Base-by-base conservation (phyloP, 2,888 invertebrate species). In the Cryptocephalus moraei region DNA sequence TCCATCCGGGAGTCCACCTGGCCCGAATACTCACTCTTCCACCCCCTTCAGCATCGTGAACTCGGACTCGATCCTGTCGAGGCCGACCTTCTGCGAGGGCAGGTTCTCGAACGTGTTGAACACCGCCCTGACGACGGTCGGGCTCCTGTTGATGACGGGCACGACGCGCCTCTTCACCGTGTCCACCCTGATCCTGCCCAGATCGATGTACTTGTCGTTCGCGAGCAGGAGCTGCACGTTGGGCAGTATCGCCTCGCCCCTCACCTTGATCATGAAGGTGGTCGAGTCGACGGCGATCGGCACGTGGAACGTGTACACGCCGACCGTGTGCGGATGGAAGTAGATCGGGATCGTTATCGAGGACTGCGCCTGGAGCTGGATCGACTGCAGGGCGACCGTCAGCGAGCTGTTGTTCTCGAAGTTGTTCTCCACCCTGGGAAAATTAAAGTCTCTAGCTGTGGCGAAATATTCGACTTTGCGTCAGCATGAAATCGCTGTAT, bases 81-180 rank as follows among this genome's bases (percentile, higher is more conserved):
- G 11, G 12, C 11, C 12, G n/a, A n/a, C 12, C 6, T n/a, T 36
- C 36, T 12, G n/a, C 36, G 36, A 36, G 12, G 36, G 36, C n/a
- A 36, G 36, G 36, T 36, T 36, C 12, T 36, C 36, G 12, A n/a
- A 36, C n/a, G 12, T n/a, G 12, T 36, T 36, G 11, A 36, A 36
- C 3, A 11, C n/a, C 36, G 6, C 36, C n/a, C 6, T 36, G 4
- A 36, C n/a, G 3, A 12, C 12, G 12, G 75, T 73, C 56, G 74
- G 72, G 47, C 77, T 76, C 47, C 75, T 73, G 57, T 82, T 82
- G 58, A 77, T 68, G n/a, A 81, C 75, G 50, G 74, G 72, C 44
- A 82, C 73, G 46, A 72, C 72, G 45, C 74, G 75, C 12, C 12
- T 36, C 11, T 13, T n/a, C n/a, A 36, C 36, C n/a, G 11, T 36